Conservation (phyloP, 2,113 vertebrate species). For the Pseudorhombus dupliciocellatus region DNA sequence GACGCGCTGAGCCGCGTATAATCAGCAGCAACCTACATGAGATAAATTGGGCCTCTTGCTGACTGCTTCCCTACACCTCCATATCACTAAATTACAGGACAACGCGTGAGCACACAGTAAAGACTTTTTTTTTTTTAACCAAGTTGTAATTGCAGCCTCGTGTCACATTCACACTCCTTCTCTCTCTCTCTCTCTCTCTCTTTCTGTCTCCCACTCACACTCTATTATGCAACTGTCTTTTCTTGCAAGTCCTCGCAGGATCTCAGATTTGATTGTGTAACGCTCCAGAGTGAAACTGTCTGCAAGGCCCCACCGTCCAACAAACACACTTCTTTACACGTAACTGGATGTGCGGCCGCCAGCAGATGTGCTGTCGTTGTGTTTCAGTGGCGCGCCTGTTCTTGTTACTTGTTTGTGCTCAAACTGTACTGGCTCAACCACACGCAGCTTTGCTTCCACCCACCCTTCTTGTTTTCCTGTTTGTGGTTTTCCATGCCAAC, state of each 20-base stretch:
- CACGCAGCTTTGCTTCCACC: not conserved
- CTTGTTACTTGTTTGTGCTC: conserved; percentile 1
- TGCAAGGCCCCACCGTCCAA: conserved; percentile 27
- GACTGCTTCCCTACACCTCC: conserved; percentile 1
- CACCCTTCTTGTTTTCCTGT: not conserved
- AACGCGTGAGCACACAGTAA: conserved; percentile 15
- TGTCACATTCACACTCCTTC: conserved; percentile 17
- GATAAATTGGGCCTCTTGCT: not conserved
- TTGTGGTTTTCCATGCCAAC: not conserved
- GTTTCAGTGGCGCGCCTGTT: not conserved
- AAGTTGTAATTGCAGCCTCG: conserved; percentile 45
- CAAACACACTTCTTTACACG: not conserved
- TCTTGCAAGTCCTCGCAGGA: conserved; percentile 67
- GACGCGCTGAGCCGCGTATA: not conserved
- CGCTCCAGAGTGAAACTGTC: conserved; percentile 30
- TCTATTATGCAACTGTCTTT: conserved; percentile 65
- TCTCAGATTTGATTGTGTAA: conserved; percentile 62
- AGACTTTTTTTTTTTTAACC: not conserved
- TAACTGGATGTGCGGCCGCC: conserved; percentile 6
- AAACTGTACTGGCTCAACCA: not conserved
- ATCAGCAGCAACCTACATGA: not conserved
- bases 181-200: not conserved
- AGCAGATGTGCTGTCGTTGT: not conserved
- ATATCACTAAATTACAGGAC: conserved; percentile 1
- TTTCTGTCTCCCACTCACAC: conserved; percentile 4